Evolutionary conservation across 2,113 vertebrate species (phyloP), one percentile per base, ranked within the genome.

Genomic region (Poecilia latipinna): DNA sequence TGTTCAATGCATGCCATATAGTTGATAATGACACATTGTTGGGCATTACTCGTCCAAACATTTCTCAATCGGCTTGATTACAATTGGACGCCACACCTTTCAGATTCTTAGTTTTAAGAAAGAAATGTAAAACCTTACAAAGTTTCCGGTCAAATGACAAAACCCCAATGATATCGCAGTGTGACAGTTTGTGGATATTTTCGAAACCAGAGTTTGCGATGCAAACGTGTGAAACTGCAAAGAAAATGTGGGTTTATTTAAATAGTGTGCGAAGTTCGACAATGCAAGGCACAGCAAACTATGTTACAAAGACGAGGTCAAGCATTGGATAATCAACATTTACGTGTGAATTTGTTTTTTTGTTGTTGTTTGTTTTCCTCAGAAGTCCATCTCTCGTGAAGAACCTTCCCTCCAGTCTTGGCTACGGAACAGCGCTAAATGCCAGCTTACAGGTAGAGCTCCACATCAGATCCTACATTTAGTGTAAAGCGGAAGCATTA

Each of bases 351-450:
- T 69, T 7, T 61, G 32, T 61, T 70, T 29, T 26, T 44, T 51
- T 37, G 15, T 80, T 8, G 57, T 51, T 69, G 11, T 78, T 65
- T 92, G 93, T 24, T 12, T 33, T 37, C 91, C 88, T 28, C 93
- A 99, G 98, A 93, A 99, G 98, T 82, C 98, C 98, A 79, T 98
- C 98, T 71, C 96, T 99, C 94, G 97, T 99, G 89, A 99, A 99
- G 96, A 99, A 98, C 89, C 95, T 99, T 92, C 98, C 97, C 67
- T 97, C 96, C 90, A 99, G 98, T 94, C 96, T 99, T 81, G 98
- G 98, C 82, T 99, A 99, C 68, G 98, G 98, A 95, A 97, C 96
- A 86, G 97, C 98, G 92, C 96, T 99, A 87, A 99, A 99, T 79
- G 98, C 98, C 90, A 99, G 98, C 93, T 96, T 99, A 94, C 98